Percentiles rank a stretch among this genome's conserved stretches.
Conservation (phyloP, 2,888 invertebrate genomes). For the Limulus polyphemus region DNA sequence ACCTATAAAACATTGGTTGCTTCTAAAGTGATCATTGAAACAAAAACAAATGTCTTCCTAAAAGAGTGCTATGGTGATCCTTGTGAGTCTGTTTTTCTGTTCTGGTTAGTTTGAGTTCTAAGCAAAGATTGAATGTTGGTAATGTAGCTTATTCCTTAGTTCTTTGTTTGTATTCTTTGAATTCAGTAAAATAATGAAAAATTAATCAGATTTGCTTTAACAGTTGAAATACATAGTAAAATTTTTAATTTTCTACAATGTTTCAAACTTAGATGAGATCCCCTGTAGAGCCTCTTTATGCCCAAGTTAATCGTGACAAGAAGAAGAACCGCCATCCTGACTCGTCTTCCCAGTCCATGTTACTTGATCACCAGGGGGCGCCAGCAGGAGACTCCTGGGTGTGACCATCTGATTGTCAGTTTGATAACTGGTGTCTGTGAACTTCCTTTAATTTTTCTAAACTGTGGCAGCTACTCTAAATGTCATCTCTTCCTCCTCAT, state of each 20-base stretch:
- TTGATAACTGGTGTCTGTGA: conserved; percentile 20
- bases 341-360: conserved; percentile 8
- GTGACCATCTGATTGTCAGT: conserved; percentile 9
- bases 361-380: conserved; percentile 17
- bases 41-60: too few relatives aligned
- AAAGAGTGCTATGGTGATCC: too few relatives aligned
- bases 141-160: too few relatives aligned
- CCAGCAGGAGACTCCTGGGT: conserved; percentile 29
- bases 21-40: too few relatives aligned
- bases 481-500: too few relatives aligned
- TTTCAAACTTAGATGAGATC: conserved; percentile 27
- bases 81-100: too few relatives aligned
- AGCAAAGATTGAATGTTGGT: too few relatives aligned
- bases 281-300: conserved; percentile 50
- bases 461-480: too few relatives aligned
- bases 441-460: conserved; percentile 14
- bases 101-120: too few relatives aligned
- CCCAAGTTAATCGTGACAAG: conserved; percentile 53
- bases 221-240: not conserved
- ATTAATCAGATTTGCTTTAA: not conserved
- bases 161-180: too few relatives aligned
- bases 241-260: not conserved
- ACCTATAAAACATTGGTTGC: too few relatives aligned
- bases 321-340: conserved; percentile 33
- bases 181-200: too few relatives aligned